A percentile compares a stretch with the other conserved stretches of the same genome.
phyloP scores from a whole-genome alignment of 2,113 vertebrate genomes.

The Vidua macroura region DNA sequence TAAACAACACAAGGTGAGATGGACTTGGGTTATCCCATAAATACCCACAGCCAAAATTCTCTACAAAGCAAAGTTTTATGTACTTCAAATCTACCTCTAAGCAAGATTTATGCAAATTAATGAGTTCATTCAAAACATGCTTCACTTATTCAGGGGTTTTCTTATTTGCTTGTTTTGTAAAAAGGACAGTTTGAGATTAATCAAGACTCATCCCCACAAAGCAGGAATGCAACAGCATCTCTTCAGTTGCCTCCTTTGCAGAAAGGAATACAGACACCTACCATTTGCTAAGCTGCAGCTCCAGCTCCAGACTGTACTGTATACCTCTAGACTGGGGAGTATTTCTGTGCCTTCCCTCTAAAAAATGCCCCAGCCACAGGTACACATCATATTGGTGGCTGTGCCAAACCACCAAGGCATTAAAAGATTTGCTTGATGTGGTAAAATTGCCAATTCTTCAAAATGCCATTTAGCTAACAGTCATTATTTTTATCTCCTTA shows the following conservation, averaged over 20 bases:
- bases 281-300: neutral
- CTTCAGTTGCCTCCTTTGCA: neutral
- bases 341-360: neutral
- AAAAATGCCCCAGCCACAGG: neutral
- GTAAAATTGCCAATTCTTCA: neutral
- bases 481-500: neutral
- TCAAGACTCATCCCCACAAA: neutral
- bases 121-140: neutral
- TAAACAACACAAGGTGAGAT: neutral
- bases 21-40: neutral
- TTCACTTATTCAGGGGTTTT: neutral
- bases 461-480: neutral
- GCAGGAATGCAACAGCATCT: neutral
- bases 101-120: neutral
- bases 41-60: neutral
- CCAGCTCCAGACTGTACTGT: neutral
- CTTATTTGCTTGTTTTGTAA: neutral
- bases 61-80: neutral
- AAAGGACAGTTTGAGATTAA: neutral
- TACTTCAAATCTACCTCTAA: neutral
- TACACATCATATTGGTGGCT: rapidly evolving
- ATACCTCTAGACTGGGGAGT: neutral
- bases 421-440: neutral
- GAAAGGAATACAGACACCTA: neutral
- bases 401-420: neutral